Conservation (phyloP, 1,140 invertebrate species). For the Argopecten irradians region DNA sequence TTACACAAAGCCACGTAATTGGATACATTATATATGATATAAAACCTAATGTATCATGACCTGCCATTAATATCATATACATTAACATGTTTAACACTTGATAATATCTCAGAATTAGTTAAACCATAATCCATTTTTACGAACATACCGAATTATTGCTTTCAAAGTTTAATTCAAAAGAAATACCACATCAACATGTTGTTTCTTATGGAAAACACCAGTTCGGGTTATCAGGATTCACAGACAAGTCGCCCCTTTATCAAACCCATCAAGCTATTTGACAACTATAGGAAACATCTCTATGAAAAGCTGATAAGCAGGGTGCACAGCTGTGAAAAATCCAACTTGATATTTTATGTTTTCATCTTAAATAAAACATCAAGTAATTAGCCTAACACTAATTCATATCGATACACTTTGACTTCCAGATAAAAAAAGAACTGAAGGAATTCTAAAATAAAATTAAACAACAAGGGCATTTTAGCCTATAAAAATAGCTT, state of each 20-base stretch:
- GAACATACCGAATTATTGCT: too few relatives aligned
- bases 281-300: not conserved
- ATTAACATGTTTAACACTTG: too few relatives aligned
- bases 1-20: not conserved
- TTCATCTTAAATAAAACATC: not conserved
- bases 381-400: not conserved
- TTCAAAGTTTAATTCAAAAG: not conserved
- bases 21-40: not conserved
- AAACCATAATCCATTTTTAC: too few relatives aligned
- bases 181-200: not conserved
- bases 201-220: not conserved
- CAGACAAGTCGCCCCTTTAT: not conserved
- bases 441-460: not conserved
- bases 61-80: not conserved
- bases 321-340: not conserved
- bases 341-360: not conserved
- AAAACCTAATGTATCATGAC: not conserved
- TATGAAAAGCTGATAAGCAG: not conserved
- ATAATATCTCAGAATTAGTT: too few relatives aligned
- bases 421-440: not conserved
- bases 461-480: not conserved
- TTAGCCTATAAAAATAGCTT: not conserved
- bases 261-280: not conserved
- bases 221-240: slow-evolving; percentile 13
- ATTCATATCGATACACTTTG: not conserved